Percentiles rank a stretch among this genome's conserved stretches.
These are phyloP conservation scores for Drosophila bocki DNA, from an alignment of 1,140 invertebrate genomes.

Conservation along the genomic window DNA sequence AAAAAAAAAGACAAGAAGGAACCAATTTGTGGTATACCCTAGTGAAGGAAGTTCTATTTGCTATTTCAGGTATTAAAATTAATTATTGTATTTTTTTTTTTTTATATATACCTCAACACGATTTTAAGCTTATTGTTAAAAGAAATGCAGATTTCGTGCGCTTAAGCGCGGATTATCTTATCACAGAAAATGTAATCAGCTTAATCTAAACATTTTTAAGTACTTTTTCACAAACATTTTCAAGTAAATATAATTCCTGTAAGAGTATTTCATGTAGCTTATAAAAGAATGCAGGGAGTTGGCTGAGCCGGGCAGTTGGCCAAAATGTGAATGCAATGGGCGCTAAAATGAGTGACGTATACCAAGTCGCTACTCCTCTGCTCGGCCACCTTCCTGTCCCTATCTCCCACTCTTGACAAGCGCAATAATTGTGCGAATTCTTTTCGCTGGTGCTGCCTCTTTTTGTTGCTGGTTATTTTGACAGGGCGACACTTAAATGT, in stretches of 20 bases:
- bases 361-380: conserved; percentile 4
- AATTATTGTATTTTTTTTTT: background rate
- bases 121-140: no score
- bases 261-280: background rate
- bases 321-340: conserved; percentile 60
- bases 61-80: background rate
- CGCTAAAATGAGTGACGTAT: conserved; percentile 70
- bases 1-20: background rate
- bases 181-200: no score
- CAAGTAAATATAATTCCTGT: background rate
- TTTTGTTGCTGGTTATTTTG: conserved; percentile 48
- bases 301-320: conserved; percentile 32
- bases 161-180: background rate
- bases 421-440: conserved; percentile 75
- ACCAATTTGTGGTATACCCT: conserved; percentile 16
- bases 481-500: conserved; percentile 72
- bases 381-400: background rate
- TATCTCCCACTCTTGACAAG: conserved; percentile 35
- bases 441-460: conserved; percentile 29
- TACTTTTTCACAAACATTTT: background rate
- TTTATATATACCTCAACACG: no score
- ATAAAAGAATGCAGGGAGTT: background rate
- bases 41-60: background rate
- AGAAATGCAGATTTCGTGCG: accelerated
- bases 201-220: background rate